Evolutionary conservation across 2,888 invertebrate genomes (phyloP).

Genomic region (Epicampocera succincta): DNA sequence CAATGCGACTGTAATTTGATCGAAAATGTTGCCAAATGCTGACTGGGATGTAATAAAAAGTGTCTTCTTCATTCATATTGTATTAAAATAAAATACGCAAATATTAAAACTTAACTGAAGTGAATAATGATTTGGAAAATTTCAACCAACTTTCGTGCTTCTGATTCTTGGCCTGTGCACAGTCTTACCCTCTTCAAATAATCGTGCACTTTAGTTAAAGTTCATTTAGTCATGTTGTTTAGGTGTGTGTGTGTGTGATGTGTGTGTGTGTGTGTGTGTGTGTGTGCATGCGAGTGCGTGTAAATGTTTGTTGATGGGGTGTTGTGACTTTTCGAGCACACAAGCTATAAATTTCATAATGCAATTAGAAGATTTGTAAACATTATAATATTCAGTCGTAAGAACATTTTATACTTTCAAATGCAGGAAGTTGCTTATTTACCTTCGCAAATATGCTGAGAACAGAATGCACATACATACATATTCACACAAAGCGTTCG

Average conservation of each 20-base stretch:
- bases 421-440: neutral
- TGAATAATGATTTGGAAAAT: conserved; percentile 58
- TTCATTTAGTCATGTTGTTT: conserved; percentile 14
- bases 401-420: conserved; percentile 29
- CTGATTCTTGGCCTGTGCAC: conserved; percentile 19
- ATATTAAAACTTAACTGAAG: conserved; percentile 42
- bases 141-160: conserved; percentile 39
- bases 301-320: neutral
- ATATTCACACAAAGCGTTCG: neutral
- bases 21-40: too few species aligned
- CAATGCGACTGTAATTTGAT: too few species aligned
- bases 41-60: too few species aligned
- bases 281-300: neutral
- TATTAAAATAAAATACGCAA: too few species aligned
- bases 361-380: conserved; percentile 69
- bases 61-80: too few species aligned
- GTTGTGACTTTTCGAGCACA: conserved; percentile 49
- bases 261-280: neutral
- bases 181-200: conserved; percentile 23
- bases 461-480: neutral
- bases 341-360: conserved; percentile 69
- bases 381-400: conserved; percentile 51
- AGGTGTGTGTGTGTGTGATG: neutral
- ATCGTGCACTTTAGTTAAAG: conserved; percentile 22
- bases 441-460: neutral